A percentile compares a stretch with the other conserved stretches of the same genome.
Evolutionary conservation across 1,140 invertebrate species (phyloP).

Genomic region (Planococcus citri): DNA sequence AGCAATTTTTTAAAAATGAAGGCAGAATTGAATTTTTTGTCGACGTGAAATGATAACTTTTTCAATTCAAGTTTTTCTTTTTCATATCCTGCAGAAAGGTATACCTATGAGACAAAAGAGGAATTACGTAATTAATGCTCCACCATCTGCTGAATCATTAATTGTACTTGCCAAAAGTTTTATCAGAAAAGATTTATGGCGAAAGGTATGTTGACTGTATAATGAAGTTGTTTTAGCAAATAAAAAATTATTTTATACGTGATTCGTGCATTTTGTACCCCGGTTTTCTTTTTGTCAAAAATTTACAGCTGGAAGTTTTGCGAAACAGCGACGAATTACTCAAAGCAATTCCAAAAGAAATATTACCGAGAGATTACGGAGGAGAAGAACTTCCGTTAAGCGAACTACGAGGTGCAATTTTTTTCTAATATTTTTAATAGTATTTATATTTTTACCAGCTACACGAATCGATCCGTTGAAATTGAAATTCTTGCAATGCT

Average conservation of each 20-base stretch:
- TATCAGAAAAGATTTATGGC: neutral
- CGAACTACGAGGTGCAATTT: neutral
- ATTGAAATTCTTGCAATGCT: neutral
- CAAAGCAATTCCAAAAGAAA: neutral
- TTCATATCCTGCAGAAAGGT: neutral
- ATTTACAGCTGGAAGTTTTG: neutral
- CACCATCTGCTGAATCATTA: neutral
- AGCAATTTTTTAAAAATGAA: too few species aligned
- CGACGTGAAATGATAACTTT: too few species aligned
- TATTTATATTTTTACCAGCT: neutral
- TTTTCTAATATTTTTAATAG: neutral
- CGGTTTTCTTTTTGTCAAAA: too few species aligned
- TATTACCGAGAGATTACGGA: constrained; percentile 4
- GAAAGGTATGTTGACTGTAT: neutral
- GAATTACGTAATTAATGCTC: constrained; percentile 15
- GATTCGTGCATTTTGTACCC: too few species aligned
- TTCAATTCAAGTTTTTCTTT: neutral
- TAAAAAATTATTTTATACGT: too few species aligned
- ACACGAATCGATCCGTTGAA: neutral
- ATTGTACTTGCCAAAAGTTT: constrained; percentile 17
- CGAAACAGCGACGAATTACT: neutral
- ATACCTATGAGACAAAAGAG: constrained; percentile 15
- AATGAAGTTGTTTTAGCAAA: too few species aligned
- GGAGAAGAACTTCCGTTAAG: neutral
- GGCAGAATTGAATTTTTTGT: too few species aligned